Evolutionary conservation across 2,797 vertebrate species (phyloP).

Genomic region (Corythornis leucogaster): DNA sequence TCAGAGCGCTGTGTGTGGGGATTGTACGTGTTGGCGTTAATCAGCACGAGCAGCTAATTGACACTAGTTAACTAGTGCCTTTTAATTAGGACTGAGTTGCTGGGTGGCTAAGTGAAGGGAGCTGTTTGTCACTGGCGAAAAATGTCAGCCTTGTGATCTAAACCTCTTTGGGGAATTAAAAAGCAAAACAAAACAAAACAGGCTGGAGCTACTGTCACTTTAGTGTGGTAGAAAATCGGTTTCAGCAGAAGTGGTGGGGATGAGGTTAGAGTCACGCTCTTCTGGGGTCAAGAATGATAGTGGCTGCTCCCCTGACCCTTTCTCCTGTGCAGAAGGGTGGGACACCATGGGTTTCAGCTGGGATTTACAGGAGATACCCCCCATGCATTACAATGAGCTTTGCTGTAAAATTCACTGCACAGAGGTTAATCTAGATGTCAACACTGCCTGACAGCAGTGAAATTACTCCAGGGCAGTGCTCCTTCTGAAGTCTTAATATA

Average conservation of each 20-base stretch:
- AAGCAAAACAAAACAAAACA: background rate
- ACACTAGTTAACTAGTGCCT: background rate
- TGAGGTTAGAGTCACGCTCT: constrained; percentile 25
- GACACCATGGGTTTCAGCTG: constrained; percentile 38
- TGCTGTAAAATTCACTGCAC: constrained; percentile 80
- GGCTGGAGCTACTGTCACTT: constrained; percentile 20
- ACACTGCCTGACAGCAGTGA: constrained; percentile 84
- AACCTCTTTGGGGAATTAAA: constrained; percentile 18
- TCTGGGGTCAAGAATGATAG: constrained; percentile 35
- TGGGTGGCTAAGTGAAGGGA: background rate
- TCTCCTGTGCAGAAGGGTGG: constrained; percentile 31
- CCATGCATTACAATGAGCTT: constrained; percentile 87
- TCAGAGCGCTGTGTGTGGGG: background rate
- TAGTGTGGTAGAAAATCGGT: constrained; percentile 1
- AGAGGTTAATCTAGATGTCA: constrained; percentile 95
- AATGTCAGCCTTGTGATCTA: constrained; percentile 19
- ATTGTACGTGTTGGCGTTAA: background rate
- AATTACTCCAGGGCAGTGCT: constrained; percentile 85
- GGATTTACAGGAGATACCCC: constrained; percentile 65
- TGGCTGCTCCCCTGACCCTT: background rate
- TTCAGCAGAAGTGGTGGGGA: constrained; percentile 51
- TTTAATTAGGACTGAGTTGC: constrained; percentile 14
- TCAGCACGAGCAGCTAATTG: constrained; percentile 4
- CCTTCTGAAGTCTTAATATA: constrained; percentile 85
- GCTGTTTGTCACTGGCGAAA: constrained; percentile 14